Conservation (phyloP, 2,797 vertebrate genomes). For the Clamator glandarius region DNA sequence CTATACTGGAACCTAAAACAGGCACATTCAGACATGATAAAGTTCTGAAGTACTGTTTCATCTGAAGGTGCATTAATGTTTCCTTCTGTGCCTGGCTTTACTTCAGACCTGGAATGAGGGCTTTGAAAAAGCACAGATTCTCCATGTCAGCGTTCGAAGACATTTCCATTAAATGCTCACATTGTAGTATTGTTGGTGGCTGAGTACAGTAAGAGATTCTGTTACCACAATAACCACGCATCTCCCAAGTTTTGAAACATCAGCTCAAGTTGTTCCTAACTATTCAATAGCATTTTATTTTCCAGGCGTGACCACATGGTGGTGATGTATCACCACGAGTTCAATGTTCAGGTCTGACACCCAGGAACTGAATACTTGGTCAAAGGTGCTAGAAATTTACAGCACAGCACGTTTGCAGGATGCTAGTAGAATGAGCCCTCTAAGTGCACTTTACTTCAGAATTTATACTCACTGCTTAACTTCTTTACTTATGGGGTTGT, state of each 20-base stretch:
- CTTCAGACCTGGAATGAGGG: not conserved
- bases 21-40: not conserved
- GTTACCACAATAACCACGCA: not conserved
- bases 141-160: not conserved
- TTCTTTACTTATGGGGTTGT: not conserved
- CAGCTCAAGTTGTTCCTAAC: not conserved
- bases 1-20: not conserved
- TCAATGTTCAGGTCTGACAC: not conserved
- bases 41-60: not conserved
- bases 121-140: not conserved
- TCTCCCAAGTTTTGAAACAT: not conserved
- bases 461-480: not conserved
- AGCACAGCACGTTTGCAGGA: not conserved
- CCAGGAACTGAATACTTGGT: not conserved
- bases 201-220: not conserved
- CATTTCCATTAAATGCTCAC: rapidly evolving
- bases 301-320: conserved; percentile 49
- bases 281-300: not conserved
- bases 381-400: not conserved
- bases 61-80: too few relatives aligned
- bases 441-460: not conserved
- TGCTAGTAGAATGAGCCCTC: not conserved
- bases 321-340: conserved; percentile 34
- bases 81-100: not conserved
- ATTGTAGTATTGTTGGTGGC: not conserved